Evolutionary conservation across 1,140 invertebrate genomes (phyloP).

Genomic region (Leguminivora glycinivorella): DNA sequence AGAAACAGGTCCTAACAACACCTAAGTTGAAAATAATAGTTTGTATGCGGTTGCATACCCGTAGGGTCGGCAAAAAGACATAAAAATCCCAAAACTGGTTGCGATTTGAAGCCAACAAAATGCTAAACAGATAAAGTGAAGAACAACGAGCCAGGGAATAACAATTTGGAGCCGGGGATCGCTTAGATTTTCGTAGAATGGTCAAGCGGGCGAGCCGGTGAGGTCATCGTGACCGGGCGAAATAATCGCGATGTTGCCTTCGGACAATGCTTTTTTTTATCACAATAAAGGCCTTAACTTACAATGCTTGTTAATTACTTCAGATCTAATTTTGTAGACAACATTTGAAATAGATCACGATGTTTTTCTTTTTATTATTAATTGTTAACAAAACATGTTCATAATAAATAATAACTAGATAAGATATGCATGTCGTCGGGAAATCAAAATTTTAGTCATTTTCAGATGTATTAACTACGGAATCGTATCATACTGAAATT

Average conservation of each 20-base stretch:
- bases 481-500: no score
- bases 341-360: no score
- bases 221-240: slow-evolving; percentile 57
- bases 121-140: slow-evolving; percentile 52
- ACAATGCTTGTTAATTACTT: no score
- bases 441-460: no score
- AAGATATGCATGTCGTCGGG: no score
- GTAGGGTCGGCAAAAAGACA: slow-evolving; percentile 14
- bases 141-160: slow-evolving; percentile 42
- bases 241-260: slow-evolving; percentile 54
- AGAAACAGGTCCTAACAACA: slow-evolving; percentile 2
- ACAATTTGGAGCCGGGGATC: slow-evolving; percentile 51
- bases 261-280: slow-evolving; percentile 26
- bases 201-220: slow-evolving; percentile 57
- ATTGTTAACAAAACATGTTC: no score
- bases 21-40: neutral
- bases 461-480: no score
- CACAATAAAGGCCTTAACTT: no score
- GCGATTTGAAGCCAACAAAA: slow-evolving; percentile 48
- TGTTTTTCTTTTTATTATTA: no score
- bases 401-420: no score
- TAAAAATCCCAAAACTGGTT: slow-evolving; percentile 58
- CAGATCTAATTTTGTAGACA: no score
- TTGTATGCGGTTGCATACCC: neutral
- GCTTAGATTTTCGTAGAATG: slow-evolving; percentile 70